Conservation (phyloP, 2,797 vertebrate species). For the Numenius phaeopus region DNA sequence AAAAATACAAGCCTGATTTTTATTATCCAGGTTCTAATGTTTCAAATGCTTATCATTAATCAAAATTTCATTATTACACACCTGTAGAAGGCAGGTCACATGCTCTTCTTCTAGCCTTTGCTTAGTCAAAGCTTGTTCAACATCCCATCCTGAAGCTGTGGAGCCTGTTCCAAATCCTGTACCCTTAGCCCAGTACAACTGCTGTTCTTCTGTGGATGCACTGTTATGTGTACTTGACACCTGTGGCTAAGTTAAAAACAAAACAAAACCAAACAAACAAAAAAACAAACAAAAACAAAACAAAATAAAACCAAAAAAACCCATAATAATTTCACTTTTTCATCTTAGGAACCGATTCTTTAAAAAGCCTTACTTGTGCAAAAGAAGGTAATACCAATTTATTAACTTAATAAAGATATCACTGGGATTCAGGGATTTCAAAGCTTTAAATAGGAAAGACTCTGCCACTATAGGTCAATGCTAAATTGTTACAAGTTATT, state of each 20-base stretch:
- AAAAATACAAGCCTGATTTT: background rate
- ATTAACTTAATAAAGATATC: background rate
- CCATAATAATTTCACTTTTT: background rate
- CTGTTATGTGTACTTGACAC: slow-evolving; percentile 90
- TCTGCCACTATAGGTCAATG: background rate
- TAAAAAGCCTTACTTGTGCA: background rate
- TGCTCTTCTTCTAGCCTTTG: slow-evolving; percentile 97
- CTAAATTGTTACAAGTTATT: background rate
- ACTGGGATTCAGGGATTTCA: background rate
- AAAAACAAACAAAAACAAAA: too few species aligned
- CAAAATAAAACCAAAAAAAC: background rate
- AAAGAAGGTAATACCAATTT: background rate
- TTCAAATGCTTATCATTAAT: background rate
- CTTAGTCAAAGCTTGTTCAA: slow-evolving; percentile 97
- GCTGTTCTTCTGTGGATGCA: slow-evolving; percentile 93
- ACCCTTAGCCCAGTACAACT: slow-evolving; percentile 98
- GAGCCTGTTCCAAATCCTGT: slow-evolving; percentile 99
- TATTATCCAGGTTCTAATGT: background rate
- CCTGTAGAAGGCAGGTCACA: slow-evolving; percentile 97
- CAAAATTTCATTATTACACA: slow-evolving; percentile 39
- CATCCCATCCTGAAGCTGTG: slow-evolving; percentile 99
- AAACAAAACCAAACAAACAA: background rate
- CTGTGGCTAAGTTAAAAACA: slow-evolving; percentile 84
- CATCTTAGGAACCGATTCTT: background rate
- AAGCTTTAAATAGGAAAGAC: background rate